Conservation (phyloP, 2,888 invertebrate species). For the Euzetes globulus region DNA sequence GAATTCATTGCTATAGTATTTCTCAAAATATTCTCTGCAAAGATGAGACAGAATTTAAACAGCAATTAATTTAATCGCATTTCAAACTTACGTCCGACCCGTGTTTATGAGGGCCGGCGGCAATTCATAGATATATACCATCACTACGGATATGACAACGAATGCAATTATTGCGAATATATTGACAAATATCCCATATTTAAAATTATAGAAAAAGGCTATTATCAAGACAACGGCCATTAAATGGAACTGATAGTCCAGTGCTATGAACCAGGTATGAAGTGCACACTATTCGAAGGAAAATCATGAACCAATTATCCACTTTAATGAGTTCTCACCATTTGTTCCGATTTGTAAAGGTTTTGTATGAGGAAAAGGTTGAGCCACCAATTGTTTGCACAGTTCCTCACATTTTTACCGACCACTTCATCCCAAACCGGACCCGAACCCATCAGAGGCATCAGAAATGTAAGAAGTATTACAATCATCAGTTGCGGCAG, state of each 20-base stretch:
- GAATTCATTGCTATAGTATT: background rate
- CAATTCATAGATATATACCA: background rate
- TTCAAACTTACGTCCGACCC: background rate
- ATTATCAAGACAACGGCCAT: background rate
- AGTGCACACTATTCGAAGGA: background rate
- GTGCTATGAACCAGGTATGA: background rate
- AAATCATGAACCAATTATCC: background rate
- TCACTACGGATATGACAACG: background rate
- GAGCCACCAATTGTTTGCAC: slow-evolving; percentile 35
- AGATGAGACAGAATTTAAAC: too few species aligned
- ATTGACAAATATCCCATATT: background rate
- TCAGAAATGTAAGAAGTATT: slow-evolving; percentile 24
- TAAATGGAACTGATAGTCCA: background rate
- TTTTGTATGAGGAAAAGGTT: slow-evolving; percentile 32
- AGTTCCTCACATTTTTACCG: background rate
- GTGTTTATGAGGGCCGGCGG: background rate
- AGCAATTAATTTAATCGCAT: too few species aligned
- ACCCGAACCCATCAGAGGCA: slow-evolving; percentile 33
- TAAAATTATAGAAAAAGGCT: background rate
- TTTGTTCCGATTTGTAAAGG: slow-evolving; percentile 27
- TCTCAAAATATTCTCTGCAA: background rate
- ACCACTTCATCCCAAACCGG: slow-evolving; percentile 31
- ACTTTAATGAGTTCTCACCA: slow-evolving; percentile 9
- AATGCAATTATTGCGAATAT: background rate
- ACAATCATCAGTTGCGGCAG: slow-evolving; percentile 25